Percentiles rank a stretch among this genome's conserved stretches.
phyloP scores from a whole-genome alignment of 2,888 invertebrate genomes.

The Harmothoe impar region DNA sequence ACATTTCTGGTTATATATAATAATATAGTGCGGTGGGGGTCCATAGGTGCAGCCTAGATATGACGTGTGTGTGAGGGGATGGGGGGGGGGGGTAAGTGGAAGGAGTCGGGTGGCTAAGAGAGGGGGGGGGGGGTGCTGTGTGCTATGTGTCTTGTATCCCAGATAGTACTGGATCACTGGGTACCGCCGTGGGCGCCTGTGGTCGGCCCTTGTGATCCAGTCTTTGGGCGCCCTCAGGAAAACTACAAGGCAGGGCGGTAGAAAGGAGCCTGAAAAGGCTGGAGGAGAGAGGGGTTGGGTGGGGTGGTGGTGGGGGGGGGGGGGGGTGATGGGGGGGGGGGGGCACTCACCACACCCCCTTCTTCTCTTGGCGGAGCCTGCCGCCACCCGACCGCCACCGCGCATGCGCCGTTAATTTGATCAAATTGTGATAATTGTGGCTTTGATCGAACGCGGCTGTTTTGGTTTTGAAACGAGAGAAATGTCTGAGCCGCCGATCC shows the following conservation, averaged over 20 bases:
- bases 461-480: conserved; percentile 40
- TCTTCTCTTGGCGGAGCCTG: background rate
- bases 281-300: too few relatives aligned
- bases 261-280: too few relatives aligned
- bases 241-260: conserved; percentile 9
- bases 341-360: background rate
- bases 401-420: conserved; percentile 12
- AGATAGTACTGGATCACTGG: background rate
- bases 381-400: background rate
- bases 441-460: background rate
- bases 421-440: conserved; percentile 39
- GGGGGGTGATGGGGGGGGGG: background rate
- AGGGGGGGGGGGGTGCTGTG: background rate
- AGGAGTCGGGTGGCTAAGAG: too few relatives aligned
- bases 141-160: conserved; percentile 11
- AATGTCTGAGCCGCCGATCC: background rate
- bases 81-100: too few relatives aligned
- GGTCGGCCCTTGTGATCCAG: background rate
- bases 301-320: too few relatives aligned
- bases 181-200: background rate
- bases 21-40: too few relatives aligned
- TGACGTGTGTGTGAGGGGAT: too few relatives aligned
- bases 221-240: background rate
- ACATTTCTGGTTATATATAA: too few relatives aligned
- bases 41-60: too few relatives aligned